Evolutionary conservation across 2,113 vertebrate species (phyloP), one percentile per base, ranked within the genome.

Genomic region (Murina feae): DNA sequence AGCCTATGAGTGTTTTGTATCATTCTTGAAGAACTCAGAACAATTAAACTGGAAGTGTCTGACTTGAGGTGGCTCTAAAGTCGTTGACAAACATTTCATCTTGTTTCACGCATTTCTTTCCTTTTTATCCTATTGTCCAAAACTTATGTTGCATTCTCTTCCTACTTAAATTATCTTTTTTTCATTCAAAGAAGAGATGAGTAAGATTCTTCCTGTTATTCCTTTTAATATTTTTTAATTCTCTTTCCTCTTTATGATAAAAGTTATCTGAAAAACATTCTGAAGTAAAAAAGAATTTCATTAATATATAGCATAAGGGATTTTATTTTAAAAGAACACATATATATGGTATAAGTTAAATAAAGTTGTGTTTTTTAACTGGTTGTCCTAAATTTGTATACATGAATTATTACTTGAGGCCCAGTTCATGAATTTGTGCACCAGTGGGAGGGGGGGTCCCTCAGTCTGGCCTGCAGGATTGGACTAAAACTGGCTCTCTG

Each of bases 151-250:
- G 1, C 66, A 79, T 74, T 82, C 55, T 87, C 32, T 93, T 85
- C 42, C 47, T 90, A 32, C 12, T 55, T 81, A 75, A 44, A 37
- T 63, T 84, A 49, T 63, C n/a, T 72, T 53, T 63, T 55, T 32
- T 76, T 89, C 51, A 83, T 87, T 65, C 12, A 23, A 90, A 80
- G 37, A 92, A 63, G 7, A 30, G 6, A 25, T 47, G 0, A 71
- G 4, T 93, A 0, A 58, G 44, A 92, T 81, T 92, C 44, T 47
- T 68, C 4, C 76, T 66, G 5, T 44, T 79, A 86, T 81, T 78
- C 25, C 42, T 94, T 92, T 93, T 76, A 87, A 60, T 53, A 60
- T 37, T 53, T 95, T 81, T 47, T 85, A 87, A 63, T 51, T 93
- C 63, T 88, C 23, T 87, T 82, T 51, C 35, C 17, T 83, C 20